Conservation (phyloP, 2,113 vertebrate species). For the Tetrao urogallus region DNA sequence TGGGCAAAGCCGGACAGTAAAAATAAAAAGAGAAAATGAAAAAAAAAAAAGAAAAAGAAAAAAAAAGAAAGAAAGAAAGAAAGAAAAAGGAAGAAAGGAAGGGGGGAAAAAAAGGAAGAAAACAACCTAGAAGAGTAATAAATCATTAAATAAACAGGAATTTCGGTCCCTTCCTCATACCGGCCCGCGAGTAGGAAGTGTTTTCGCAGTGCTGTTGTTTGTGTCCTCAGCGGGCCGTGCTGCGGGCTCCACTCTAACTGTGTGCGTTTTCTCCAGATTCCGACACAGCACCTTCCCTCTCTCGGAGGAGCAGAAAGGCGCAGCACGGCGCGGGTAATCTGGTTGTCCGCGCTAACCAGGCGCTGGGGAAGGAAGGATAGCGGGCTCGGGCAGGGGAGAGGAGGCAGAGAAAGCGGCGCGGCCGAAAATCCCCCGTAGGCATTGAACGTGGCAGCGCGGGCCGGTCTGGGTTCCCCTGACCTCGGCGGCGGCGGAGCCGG, state of each 20-base stretch:
- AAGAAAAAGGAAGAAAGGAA: no score
- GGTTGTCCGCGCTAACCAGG: background rate
- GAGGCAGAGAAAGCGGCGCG: background rate
- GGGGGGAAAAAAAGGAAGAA: background rate
- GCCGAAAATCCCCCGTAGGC: constrained; percentile 1
- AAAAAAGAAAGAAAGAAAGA: background rate
- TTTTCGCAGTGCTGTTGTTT: constrained; percentile 3
- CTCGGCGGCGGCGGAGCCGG: background rate
- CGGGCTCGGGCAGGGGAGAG: background rate
- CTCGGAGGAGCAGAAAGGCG: constrained; percentile 14
- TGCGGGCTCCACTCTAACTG: constrained; percentile 27
- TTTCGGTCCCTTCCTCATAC: constrained; percentile 63
- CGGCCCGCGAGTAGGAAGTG: constrained; percentile 32
- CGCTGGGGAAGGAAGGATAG: background rate
- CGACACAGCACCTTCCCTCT: background rate
- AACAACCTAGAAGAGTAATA: constrained; percentile 46
- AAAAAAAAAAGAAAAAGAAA: background rate
- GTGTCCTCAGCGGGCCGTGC: constrained; percentile 36
- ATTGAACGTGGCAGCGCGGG: constrained; percentile 46
- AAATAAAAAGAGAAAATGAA: no score
- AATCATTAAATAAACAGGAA: constrained; percentile 74
- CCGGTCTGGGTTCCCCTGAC: background rate
- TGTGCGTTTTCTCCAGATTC: constrained; percentile 55
- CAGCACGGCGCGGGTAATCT: constrained; percentile 30
- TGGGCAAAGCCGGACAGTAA: fast-evolving